A percentile compares a stretch with the other conserved stretches of the same genome.
Evolutionary conservation across 2,888 invertebrate species (phyloP).

Genomic region (Lasioglossum villosulum): DNA sequence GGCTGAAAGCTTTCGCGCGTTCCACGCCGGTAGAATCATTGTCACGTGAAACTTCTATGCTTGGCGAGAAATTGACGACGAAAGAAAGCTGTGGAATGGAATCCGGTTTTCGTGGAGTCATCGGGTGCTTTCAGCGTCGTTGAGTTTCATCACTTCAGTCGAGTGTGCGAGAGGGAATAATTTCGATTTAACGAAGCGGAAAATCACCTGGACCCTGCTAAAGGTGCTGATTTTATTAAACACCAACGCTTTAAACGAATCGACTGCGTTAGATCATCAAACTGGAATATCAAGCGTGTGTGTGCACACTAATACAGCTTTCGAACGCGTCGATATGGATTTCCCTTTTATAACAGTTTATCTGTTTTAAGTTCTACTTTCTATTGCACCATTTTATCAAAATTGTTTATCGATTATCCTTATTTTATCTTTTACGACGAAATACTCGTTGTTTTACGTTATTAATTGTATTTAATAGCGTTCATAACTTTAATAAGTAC

Average conservation of each 20-base stretch:
- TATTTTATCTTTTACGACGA: too few relatives aligned
- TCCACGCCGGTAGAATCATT: slow-evolving; percentile 17
- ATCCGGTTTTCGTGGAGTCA: neutral
- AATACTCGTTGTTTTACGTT: too few relatives aligned
- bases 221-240: slow-evolving; percentile 10
- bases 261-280: neutral
- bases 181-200: neutral
- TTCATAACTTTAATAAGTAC: too few relatives aligned
- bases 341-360: neutral
- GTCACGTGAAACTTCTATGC: slow-evolving; percentile 32
- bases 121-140: slow-evolving; percentile 13
- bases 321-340: neutral
- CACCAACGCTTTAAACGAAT: neutral
- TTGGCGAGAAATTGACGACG: slow-evolving; percentile 1
- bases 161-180: slow-evolving; percentile 6
- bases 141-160: slow-evolving; percentile 9
- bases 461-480: too few relatives aligned
- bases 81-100: slow-evolving; percentile 19
- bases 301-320: neutral
- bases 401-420: too few relatives aligned
- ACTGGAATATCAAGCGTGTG: neutral
- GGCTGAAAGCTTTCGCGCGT: slow-evolving; percentile 35
- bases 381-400: neutral
- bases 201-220: neutral
- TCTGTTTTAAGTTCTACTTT: neutral